Conservation (phyloP, 2,888 invertebrate species). For the Agriopis aurantiaria region DNA sequence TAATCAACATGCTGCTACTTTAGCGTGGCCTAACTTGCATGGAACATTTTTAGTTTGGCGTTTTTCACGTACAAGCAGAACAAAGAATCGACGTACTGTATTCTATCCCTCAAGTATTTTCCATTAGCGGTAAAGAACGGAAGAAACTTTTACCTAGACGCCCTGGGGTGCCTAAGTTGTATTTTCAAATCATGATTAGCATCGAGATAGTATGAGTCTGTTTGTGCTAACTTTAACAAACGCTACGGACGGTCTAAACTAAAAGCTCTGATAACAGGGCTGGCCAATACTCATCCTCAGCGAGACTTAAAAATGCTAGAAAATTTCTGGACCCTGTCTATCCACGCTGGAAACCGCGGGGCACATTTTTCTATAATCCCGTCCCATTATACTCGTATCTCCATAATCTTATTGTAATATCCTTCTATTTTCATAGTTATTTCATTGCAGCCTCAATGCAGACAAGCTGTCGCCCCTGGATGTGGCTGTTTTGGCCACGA, state of each 20-base stretch:
- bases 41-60: background rate
- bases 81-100: background rate
- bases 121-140: too few species aligned
- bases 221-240: background rate
- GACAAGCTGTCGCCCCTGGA: conserved; percentile 97
- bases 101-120: too few species aligned
- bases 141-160: too few species aligned
- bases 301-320: background rate
- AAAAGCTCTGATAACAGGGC: too few species aligned
- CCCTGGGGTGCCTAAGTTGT: too few species aligned
- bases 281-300: too few species aligned
- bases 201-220: too few species aligned
- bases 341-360: background rate
- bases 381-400: background rate
- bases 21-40: too few species aligned
- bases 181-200: too few species aligned
- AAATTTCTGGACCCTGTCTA: background rate
- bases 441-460: conserved; percentile 90
- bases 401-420: too few species aligned
- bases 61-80: background rate
- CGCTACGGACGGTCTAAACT: background rate
- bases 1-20: too few species aligned
- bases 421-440: too few species aligned
- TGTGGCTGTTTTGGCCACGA: conserved; percentile 96
- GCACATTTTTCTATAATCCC: background rate